Percentiles rank a stretch among this genome's conserved stretches.
phyloP scores from a whole-genome alignment of 2,113 vertebrate species.

The Anseranas semipalmata region DNA sequence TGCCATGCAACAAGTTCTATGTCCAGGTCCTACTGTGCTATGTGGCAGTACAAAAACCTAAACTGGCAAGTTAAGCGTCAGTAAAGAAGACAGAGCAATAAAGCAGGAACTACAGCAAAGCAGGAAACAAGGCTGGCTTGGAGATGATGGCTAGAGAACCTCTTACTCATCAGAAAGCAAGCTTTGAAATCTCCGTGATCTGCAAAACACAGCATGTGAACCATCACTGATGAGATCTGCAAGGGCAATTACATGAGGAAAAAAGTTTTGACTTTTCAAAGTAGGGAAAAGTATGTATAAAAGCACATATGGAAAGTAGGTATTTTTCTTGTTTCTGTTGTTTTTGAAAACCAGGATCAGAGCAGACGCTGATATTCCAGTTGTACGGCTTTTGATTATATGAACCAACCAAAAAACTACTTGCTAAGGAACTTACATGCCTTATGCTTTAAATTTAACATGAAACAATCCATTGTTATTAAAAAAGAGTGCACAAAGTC shows the following conservation, averaged over 20 bases:
- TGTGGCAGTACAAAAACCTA: background rate
- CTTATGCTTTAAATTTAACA: background rate
- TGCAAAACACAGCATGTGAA: slow-evolving; percentile 42
- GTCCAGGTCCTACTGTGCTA: background rate
- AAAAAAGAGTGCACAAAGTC: background rate
- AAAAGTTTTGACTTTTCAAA: slow-evolving; percentile 16
- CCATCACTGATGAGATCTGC: slow-evolving; percentile 30
- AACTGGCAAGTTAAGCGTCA: background rate
- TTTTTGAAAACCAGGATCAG: background rate
- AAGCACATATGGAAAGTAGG: background rate
- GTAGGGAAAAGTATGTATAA: background rate
- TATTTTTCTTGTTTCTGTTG: background rate
- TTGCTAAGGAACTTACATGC: background rate
- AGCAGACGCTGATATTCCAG: background rate
- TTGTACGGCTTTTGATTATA: background rate
- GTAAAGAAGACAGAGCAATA: background rate
- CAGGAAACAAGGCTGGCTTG: background rate
- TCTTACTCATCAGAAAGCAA: background rate
- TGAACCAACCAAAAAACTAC: background rate
- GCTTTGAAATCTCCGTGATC: background rate
- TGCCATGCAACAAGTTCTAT: background rate
- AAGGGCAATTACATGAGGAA: slow-evolving; percentile 6
- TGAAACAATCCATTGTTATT: background rate
- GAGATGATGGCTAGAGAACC: background rate
- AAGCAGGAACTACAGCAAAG: background rate